A percentile compares a stretch with the other conserved stretches of the same genome.
These are phyloP conservation scores for Pipa parva DNA, from an alignment of 2,113 vertebrate species.

Conservation along the genomic window DNA sequence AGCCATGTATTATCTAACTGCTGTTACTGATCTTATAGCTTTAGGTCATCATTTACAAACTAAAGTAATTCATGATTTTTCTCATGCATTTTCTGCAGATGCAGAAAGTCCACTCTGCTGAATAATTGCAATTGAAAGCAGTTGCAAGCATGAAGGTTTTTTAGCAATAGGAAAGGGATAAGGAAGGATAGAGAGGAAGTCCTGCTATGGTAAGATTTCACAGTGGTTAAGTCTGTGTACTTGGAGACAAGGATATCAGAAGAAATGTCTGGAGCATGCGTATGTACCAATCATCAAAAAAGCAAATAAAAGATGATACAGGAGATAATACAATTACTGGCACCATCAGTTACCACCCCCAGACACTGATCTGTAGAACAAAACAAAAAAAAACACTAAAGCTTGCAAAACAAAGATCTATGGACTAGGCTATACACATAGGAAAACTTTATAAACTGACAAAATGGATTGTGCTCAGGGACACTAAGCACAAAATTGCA, in stretches of 20 bases:
- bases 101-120: no score
- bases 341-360: conserved; percentile 35
- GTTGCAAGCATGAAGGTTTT: conserved; percentile 1
- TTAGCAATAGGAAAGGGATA: conserved; percentile 11
- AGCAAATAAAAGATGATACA: background rate
- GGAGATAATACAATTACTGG: conserved; percentile 6
- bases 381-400: conserved; percentile 7
- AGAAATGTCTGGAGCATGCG: conserved; percentile 9
- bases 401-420: conserved; percentile 11
- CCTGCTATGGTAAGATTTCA: conserved; percentile 25
- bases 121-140: conserved; percentile 3
- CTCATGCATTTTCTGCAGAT: no score
- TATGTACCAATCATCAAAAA: background rate
- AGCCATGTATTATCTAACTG: no score
- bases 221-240: conserved; percentile 1
- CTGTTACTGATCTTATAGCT: no score
- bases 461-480: no score
- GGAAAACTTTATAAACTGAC: no score
- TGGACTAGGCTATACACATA: no score
- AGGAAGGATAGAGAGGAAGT: conserved; percentile 36
- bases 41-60: no score
- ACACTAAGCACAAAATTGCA: no score
- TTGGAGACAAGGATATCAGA: conserved; percentile 28
- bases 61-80: no score
- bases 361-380: conserved; percentile 1